Base-by-base conservation (phyloP, 2,797 vertebrate genomes). In the Danio tinwini region DNA sequence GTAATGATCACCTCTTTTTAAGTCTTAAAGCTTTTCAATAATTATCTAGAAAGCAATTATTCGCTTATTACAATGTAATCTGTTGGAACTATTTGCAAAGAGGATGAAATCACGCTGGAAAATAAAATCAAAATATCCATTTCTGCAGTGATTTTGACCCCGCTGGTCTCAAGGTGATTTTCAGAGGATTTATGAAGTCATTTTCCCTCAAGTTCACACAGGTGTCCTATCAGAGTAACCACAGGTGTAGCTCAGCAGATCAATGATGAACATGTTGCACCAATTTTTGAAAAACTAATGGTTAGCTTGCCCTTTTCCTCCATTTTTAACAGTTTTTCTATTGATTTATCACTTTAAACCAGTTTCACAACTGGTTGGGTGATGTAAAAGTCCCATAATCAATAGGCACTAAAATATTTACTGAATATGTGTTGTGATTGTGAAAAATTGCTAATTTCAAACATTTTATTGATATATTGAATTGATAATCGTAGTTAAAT, bases 21-120 rank as follows among this genome's bases (percentile, higher is more conserved):
- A 74, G 64, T 76, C 63, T 78, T 62, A 78, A 53, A 50, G 47
- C 29, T 49, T 44, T 62, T 21, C 47, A 81, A 76, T 78, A 56
- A 67, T 70, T 21, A 37, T 45, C 47, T 71, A 67, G 61, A 74
- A 85, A 78, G 72, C 58, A 56, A 78, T 55, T 67, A 68, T 67
- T 45, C 44, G 2, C 40, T 21, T 0, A 10, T 53, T 76, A 39
- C 17, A 49, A 58, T 39, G 21, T 40, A 69, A 61, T 61, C 29
- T 61, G 12, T 14, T 50, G 6, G 11, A 37, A 68, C 45, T 19
- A 12, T 11, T 44, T 17, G 8, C 21, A 68, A 68, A 14, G 14
- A 68, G 45, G 21, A 50, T 44, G 10, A 63, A 19, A 5, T 44
- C 5, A 11, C 16, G 16, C 6, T 7, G 40, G 11, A 11, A 64